Percentiles rank a stretch among this genome's conserved stretches.
These are phyloP conservation scores for Erythrocercus mccallii DNA, from an alignment of 2,113 vertebrate genomes.

Conservation along the genomic window DNA sequence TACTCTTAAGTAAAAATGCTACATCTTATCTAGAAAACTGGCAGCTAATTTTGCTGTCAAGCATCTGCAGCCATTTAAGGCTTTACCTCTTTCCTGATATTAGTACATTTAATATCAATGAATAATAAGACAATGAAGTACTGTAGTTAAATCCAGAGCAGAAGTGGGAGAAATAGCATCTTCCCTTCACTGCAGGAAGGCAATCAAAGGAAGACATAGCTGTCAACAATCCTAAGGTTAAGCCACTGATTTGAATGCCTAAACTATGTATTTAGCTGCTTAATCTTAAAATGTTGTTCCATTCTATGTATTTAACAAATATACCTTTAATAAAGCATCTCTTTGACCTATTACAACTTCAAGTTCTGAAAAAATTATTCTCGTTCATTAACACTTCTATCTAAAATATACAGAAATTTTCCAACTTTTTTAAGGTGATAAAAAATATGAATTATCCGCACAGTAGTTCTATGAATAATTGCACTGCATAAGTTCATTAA, in stretches of 20 bases:
- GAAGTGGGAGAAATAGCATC: not conserved
- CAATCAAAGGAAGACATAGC: not conserved
- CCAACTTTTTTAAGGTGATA: not conserved
- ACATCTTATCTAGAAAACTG: not conserved
- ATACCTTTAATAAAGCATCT: not conserved
- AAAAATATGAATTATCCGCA: not conserved
- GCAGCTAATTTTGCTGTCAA: conserved; percentile 30
- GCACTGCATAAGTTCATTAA: not conserved
- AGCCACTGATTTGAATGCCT: not conserved
- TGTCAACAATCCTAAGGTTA: not conserved
- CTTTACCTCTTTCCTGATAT: not conserved
- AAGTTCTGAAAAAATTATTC: not conserved
- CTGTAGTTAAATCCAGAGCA: not conserved
- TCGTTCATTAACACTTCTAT: rapidly evolving
- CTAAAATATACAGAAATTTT: not conserved
- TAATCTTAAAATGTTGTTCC: not conserved
- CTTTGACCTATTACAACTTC: not conserved
- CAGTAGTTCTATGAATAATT: not conserved
- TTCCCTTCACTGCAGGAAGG: not conserved
- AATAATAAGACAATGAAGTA: not conserved
- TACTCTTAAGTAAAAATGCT: not conserved
- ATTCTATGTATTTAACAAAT: not conserved
- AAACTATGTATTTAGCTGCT: not conserved
- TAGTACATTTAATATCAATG: not conserved
- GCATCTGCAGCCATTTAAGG: not conserved